Evolutionary conservation across 2,113 vertebrate genomes (phyloP).

Genomic region (Leptodactylus fuscus): DNA sequence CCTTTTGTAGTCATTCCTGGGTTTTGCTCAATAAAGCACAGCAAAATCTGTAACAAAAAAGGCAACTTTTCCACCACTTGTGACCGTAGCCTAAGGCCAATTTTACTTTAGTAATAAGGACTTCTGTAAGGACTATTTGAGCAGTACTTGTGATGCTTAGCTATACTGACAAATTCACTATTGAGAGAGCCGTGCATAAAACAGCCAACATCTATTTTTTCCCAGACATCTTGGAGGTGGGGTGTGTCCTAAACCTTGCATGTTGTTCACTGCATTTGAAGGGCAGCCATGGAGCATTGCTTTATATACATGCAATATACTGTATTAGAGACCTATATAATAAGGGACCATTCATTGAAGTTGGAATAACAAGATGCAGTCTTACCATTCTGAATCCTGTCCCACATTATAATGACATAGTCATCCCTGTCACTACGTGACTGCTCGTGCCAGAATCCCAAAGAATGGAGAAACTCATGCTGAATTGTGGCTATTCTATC

Average conservation of each 20-base stretch:
- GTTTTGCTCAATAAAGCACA: too few species aligned
- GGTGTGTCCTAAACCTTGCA: background rate
- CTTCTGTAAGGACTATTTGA: too few species aligned
- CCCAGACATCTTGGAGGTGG: background rate
- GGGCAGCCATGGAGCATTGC: background rate
- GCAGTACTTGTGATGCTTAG: too few species aligned
- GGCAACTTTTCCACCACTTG: too few species aligned
- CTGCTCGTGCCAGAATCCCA: constrained; percentile 93
- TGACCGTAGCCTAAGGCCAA: too few species aligned
- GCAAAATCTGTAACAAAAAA: too few species aligned
- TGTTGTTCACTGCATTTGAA: background rate
- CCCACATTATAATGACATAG: constrained; percentile 83
- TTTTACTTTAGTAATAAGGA: too few species aligned
- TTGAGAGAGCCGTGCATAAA: background rate
- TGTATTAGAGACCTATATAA: too few species aligned
- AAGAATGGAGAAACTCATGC: constrained; percentile 87
- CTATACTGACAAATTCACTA: too few species aligned
- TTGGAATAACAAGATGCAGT: background rate
- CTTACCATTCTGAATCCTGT: constrained; percentile 80
- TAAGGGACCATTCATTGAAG: background rate
- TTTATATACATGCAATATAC: background rate
- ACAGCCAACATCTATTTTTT: background rate
- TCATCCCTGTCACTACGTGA: constrained; percentile 87
- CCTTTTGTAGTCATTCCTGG: too few species aligned
- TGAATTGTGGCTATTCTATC: constrained; percentile 82